These are phyloP conservation scores for Naso thynnoides DNA, from an alignment of 2,797 vertebrate species.

Conservation along the genomic window DNA sequence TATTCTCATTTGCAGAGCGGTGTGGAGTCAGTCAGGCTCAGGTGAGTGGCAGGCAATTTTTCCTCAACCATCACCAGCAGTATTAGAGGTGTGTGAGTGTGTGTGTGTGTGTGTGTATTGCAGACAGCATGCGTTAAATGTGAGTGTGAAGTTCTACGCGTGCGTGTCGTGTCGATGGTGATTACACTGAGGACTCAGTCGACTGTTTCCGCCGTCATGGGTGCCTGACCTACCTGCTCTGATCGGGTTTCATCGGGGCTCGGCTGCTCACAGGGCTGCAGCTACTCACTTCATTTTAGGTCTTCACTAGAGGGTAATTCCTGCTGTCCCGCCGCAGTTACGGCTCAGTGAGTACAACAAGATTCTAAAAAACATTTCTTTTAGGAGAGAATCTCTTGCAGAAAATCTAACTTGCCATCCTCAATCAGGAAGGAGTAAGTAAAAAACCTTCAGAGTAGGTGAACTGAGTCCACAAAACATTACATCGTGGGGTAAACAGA, in stretches of 20 bases:
- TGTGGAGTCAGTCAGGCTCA: slow-evolving; percentile 37
- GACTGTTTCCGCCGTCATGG: slow-evolving; percentile 44
- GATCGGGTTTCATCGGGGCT: slow-evolving; percentile 70
- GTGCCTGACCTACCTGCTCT: slow-evolving; percentile 63
- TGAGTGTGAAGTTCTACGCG: neutral
- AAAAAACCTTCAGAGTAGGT: neutral
- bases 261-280: slow-evolving; percentile 46
- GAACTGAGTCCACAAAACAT: too few species aligned
- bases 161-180: slow-evolving; percentile 39
- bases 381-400: neutral
- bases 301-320: slow-evolving; percentile 20
- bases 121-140: slow-evolving; percentile 8
- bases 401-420: neutral
- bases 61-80: slow-evolving; percentile 39
- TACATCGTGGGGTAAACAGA: too few species aligned
- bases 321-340: slow-evolving; percentile 16
- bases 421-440: neutral
- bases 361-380: neutral
- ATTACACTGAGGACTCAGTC: slow-evolving; percentile 40
- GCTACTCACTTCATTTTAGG: slow-evolving; percentile 53
- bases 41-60: slow-evolving; percentile 44
- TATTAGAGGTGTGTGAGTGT: slow-evolving; percentile 13
- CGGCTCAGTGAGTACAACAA: neutral
- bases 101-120: slow-evolving; percentile 10
- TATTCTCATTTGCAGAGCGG: slow-evolving; percentile 51